phyloP scores from a whole-genome alignment of 2,888 invertebrate genomes.

The Pandemis cinnamomeana region DNA sequence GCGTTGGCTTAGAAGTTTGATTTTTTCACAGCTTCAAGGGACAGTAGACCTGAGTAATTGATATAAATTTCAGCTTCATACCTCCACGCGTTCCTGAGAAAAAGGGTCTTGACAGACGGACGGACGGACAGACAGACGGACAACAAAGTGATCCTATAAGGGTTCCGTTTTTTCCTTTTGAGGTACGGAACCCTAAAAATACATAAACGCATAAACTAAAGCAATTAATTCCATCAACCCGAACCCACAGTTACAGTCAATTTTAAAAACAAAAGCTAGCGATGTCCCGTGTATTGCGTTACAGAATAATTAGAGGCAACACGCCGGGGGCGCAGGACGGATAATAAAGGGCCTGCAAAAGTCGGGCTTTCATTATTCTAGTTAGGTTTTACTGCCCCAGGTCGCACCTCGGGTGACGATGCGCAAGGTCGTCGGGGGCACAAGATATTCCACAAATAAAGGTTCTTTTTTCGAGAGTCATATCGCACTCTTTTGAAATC shows the following conservation, averaged over 20 bases:
- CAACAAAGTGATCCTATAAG: too few species aligned
- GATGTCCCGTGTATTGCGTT: slow-evolving; percentile 20
- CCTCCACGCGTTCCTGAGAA: too few species aligned
- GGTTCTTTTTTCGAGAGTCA: not conserved
- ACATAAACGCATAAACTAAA: not conserved
- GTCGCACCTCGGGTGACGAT: slow-evolving; percentile 32
- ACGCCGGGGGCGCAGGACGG: slow-evolving; percentile 22
- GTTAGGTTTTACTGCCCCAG: slow-evolving; percentile 36
- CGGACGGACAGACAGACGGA: too few species aligned
- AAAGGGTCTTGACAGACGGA: too few species aligned
- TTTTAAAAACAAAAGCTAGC: slow-evolving; percentile 10
- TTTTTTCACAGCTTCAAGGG: too few species aligned
- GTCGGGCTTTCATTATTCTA: slow-evolving; percentile 39
- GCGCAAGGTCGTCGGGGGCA: slow-evolving; percentile 2
- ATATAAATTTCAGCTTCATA: too few species aligned
- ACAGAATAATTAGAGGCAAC: slow-evolving; percentile 39
- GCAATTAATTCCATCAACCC: not conserved
- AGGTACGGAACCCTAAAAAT: too few species aligned
- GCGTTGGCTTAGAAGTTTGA: too few species aligned
- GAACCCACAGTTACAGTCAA: not conserved
- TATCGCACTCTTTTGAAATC: not conserved
- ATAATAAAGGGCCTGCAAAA: slow-evolving; percentile 35
- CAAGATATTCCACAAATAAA: slow-evolving; percentile 5
- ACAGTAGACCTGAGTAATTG: too few species aligned
- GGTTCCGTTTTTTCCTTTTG: too few species aligned